Conservation (phyloP, 2,113 vertebrate genomes). For the Eclectus roratus region DNA sequence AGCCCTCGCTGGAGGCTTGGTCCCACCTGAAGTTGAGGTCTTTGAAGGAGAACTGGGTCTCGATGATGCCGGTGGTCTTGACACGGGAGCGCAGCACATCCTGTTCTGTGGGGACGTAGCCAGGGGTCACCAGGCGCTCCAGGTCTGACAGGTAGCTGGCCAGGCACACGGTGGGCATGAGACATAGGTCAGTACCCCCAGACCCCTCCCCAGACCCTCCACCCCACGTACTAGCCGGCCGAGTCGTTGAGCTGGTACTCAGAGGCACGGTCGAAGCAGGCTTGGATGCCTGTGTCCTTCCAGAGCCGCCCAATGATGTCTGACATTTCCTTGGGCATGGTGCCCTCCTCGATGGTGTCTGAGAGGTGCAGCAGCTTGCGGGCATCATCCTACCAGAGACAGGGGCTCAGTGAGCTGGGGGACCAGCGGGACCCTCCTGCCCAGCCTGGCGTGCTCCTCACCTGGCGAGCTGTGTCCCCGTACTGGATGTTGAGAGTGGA, state of each 20-base stretch:
- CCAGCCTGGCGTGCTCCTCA: background rate
- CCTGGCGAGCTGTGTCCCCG: slow-evolving; percentile 87
- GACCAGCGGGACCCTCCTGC: accelerated
- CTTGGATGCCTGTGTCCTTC: slow-evolving; percentile 93
- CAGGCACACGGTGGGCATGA: accelerated
- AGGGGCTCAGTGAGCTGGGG: background rate
- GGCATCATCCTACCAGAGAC: slow-evolving; percentile 84
- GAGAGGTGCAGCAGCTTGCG: slow-evolving; percentile 94
- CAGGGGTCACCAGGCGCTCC: slow-evolving; percentile 87
- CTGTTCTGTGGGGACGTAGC: slow-evolving; percentile 95
- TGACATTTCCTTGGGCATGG: slow-evolving; percentile 94
- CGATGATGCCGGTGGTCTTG: slow-evolving; percentile 97
- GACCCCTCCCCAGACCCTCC: background rate
- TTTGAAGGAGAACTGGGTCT: slow-evolving; percentile 93
- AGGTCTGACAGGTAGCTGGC: slow-evolving; percentile 91
- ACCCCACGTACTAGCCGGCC: slow-evolving; percentile 87
- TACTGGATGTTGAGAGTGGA: slow-evolving; percentile 87
- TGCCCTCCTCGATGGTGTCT: slow-evolving; percentile 94
- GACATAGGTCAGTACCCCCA: accelerated
- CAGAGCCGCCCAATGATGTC: slow-evolving; percentile 93
- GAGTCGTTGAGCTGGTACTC: slow-evolving; percentile 99
- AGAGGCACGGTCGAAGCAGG: slow-evolving; percentile 91
- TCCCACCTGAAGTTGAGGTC: slow-evolving; percentile 94
- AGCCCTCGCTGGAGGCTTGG: accelerated
- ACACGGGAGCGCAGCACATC: slow-evolving; percentile 94